Evolutionary conservation across 2,797 vertebrate genomes (phyloP).

Genomic region (Poeciliopsis turneri): DNA sequence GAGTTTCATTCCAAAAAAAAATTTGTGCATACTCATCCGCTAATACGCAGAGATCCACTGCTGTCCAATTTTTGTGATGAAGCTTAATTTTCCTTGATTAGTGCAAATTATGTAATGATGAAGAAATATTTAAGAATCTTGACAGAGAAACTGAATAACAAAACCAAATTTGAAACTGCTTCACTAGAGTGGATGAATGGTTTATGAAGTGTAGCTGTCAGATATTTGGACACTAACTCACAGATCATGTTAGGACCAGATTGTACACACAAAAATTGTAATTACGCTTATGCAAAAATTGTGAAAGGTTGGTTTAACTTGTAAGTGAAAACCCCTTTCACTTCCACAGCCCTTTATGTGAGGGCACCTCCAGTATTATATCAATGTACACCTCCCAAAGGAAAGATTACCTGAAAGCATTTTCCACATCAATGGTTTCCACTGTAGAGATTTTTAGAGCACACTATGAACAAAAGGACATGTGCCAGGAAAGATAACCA

Average conservation of each 20-base stretch:
- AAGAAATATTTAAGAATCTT: conserved; percentile 47
- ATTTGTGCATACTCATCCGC: neutral
- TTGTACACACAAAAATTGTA: conserved; percentile 33
- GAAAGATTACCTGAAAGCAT: conserved; percentile 70
- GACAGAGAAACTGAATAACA: conserved; percentile 52
- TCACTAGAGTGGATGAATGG: conserved; percentile 56
- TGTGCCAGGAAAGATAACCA: conserved; percentile 40
- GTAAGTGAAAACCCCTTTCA: conserved; percentile 43
- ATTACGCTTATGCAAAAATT: conserved; percentile 41
- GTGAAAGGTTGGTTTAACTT: conserved; percentile 51
- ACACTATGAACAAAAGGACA: conserved; percentile 59
- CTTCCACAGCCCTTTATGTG: conserved; percentile 28
- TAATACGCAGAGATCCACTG: neutral
- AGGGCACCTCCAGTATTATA: conserved; percentile 55
- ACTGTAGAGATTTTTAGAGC: conserved; percentile 40
- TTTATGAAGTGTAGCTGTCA: conserved; percentile 55
- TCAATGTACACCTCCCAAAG: conserved; percentile 57
- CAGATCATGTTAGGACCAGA: conserved; percentile 40
- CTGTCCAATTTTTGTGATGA: neutral
- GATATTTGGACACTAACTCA: conserved; percentile 47
- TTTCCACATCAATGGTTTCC: conserved; percentile 58
- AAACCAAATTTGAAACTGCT: conserved; percentile 65
- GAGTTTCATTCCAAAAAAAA: neutral
- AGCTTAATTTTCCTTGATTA: neutral
- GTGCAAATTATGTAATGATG: neutral